Base-by-base conservation (phyloP, 2,888 invertebrate species). In the Stenodera caucasica region DNA sequence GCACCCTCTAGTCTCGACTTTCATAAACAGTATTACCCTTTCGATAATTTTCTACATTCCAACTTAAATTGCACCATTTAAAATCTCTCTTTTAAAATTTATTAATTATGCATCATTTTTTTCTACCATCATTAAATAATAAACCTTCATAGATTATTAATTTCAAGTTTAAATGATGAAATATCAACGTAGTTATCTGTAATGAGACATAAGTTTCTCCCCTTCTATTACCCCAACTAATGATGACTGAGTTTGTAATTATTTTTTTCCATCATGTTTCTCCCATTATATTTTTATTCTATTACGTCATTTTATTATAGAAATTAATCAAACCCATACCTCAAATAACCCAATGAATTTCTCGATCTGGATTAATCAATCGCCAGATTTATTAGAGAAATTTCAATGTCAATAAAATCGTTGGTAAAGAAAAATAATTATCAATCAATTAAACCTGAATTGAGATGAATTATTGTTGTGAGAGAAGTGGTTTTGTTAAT, bases 11-110 rank as follows among this genome's bases (percentile, higher is more conserved):
- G 9, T 21, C 21, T 26, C 26, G 40, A 30, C 18, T 53, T 18
- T 35, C 12, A 23, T 21, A 40, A 35, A 53, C 18, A 49, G 49
- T 32, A 32, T 45, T 49, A 58, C 49, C 40, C 58, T 30, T 53
- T 49, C 40, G 49, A 53, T 45, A 45, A 23, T 23, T 45, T 21
- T 9, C 12, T 12, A n/a, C 5, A 45, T 15, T 45, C 21, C 18
- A 18, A 18, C 23, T 45, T 45, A 23, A 45, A 45, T 45, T 21
- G 21, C 45, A 23, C 12, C 21, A 23, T 23, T 45, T 45, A 23
- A 11, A 6, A 12, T 21, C 21, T n/a, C 26, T 26, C 26, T 45
- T 45, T 23, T 7, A 18, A 12, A 4, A 40, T n/a, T n/a, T 23
- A 45, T 45, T 45, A 45, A 45, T 45, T 45, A 45, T 45, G 21